Percentiles rank a stretch among this genome's conserved stretches.
These are phyloP conservation scores for Ethmia dodecea DNA, from an alignment of 2,888 invertebrate genomes.

Conservation along the genomic window DNA sequence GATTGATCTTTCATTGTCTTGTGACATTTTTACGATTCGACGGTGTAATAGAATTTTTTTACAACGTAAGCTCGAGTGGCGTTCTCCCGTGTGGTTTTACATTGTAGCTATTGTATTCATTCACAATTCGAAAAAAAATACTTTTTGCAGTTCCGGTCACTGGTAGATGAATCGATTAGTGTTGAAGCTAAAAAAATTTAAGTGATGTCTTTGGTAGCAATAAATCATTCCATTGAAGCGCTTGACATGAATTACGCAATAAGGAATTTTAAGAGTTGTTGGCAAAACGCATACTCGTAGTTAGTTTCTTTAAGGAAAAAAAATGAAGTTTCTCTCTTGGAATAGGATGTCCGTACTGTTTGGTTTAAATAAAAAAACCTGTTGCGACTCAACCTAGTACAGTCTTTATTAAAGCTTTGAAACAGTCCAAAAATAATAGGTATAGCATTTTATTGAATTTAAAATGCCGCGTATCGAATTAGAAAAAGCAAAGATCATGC, in stretches of 20 bases:
- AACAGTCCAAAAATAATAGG: too few species aligned
- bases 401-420: too few species aligned
- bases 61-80: slow-evolving; percentile 40
- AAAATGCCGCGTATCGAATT: slow-evolving; percentile 9
- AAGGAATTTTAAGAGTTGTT: slow-evolving; percentile 5
- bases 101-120: slow-evolving; percentile 30
- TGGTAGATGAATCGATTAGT: slow-evolving; percentile 53
- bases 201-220: slow-evolving; percentile 6
- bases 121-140: slow-evolving; percentile 29
- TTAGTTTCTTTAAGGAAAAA: too few species aligned
- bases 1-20: slow-evolving; percentile 68
- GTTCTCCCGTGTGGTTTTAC: slow-evolving; percentile 44
- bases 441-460: neutral
- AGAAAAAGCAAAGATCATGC: slow-evolving; percentile 26
- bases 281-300: too few species aligned
- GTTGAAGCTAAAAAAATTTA: slow-evolving; percentile 8
- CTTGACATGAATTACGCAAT: slow-evolving; percentile 16
- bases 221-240: slow-evolving; percentile 24
- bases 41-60: slow-evolving; percentile 57
- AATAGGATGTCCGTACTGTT: too few species aligned
- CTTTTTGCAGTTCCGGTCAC: slow-evolving; percentile 66
- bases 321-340: too few species aligned
- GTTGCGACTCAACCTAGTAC: too few species aligned
- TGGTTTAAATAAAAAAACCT: too few species aligned
- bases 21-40: slow-evolving; percentile 60